Evolutionary conservation across 2,888 invertebrate genomes (phyloP).

Genomic region (Drosophila meridionalis): DNA sequence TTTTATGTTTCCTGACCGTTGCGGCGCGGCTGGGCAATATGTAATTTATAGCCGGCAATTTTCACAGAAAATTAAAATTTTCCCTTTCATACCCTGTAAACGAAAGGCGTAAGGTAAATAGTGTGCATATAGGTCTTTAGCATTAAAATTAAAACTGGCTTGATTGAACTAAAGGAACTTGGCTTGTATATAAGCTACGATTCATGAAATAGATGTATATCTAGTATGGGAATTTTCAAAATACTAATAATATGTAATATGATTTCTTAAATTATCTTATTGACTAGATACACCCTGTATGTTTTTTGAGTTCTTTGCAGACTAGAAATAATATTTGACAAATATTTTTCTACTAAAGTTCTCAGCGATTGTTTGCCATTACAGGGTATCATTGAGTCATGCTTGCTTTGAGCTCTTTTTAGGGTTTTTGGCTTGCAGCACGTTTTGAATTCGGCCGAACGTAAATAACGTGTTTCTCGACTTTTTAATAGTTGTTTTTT

Average conservation of each 20-base stretch:
- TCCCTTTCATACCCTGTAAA: slow-evolving; percentile 24
- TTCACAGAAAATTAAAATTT: slow-evolving; percentile 71
- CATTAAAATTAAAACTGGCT: neutral
- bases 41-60: slow-evolving; percentile 68
- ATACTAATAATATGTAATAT: too few relatives aligned
- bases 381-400: slow-evolving; percentile 3
- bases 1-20: slow-evolving; percentile 55
- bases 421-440: slow-evolving; percentile 31
- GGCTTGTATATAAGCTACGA: too few relatives aligned
- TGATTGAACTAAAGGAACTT: neutral
- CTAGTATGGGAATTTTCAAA: too few relatives aligned
- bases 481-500: slow-evolving; percentile 47
- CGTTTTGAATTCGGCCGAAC: slow-evolving; percentile 53
- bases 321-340: too few relatives aligned
- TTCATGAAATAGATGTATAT: too few relatives aligned
- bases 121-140: neutral
- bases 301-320: neutral
- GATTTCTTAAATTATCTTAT: too few relatives aligned
- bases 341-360: neutral
- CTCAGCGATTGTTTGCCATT: neutral
- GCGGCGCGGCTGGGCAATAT: slow-evolving; percentile 53
- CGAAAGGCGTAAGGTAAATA: neutral
- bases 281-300: neutral
- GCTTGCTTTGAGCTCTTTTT: neutral
- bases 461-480: slow-evolving; percentile 58